Evolutionary conservation across 2,797 vertebrate species (phyloP).

Genomic region (Aeoliscus strigatus): DNA sequence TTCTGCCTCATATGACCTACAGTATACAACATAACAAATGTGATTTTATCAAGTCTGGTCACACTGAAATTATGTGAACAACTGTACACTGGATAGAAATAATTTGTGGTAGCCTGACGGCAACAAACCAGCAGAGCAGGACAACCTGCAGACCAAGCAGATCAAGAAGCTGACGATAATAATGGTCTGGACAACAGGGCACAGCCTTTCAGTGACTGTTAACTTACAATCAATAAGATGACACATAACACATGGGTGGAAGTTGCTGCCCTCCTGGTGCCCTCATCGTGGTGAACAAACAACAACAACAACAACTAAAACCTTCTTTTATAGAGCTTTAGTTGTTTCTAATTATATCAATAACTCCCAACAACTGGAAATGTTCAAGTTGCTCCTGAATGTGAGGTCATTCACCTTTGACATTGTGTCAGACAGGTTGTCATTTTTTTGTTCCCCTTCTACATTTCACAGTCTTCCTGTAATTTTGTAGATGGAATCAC

Average conservation of each 20-base stretch:
- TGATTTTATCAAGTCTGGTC: no score
- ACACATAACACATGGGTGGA: slow-evolving; percentile 64
- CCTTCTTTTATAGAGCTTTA: slow-evolving; percentile 55
- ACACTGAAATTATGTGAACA: no score
- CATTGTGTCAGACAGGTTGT: slow-evolving; percentile 54
- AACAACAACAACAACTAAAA: no score
- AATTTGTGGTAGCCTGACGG: slow-evolving; percentile 12
- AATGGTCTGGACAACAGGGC: slow-evolving; percentile 48
- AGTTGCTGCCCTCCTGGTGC: slow-evolving; percentile 58
- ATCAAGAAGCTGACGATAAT: slow-evolving; percentile 28
- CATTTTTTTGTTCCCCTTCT: slow-evolving; percentile 38
- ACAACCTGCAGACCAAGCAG: slow-evolving; percentile 15
- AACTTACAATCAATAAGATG: slow-evolving; percentile 71
- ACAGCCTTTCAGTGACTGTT: slow-evolving; percentile 67
- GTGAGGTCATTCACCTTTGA: slow-evolving; percentile 53
- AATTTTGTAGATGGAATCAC: slow-evolving; percentile 70
- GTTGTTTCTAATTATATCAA: slow-evolving; percentile 64
- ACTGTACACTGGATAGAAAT: no score
- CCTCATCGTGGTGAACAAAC: slow-evolving; percentile 61
- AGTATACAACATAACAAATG: no score
- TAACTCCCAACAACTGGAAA: slow-evolving; percentile 64
- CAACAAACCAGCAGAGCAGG: slow-evolving; percentile 32
- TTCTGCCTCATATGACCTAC: no score
- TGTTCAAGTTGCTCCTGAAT: slow-evolving; percentile 50
- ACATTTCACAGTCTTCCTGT: slow-evolving; percentile 46